phyloP scores from a whole-genome alignment of 2,797 vertebrate species.

The Oreortyx pictus region DNA sequence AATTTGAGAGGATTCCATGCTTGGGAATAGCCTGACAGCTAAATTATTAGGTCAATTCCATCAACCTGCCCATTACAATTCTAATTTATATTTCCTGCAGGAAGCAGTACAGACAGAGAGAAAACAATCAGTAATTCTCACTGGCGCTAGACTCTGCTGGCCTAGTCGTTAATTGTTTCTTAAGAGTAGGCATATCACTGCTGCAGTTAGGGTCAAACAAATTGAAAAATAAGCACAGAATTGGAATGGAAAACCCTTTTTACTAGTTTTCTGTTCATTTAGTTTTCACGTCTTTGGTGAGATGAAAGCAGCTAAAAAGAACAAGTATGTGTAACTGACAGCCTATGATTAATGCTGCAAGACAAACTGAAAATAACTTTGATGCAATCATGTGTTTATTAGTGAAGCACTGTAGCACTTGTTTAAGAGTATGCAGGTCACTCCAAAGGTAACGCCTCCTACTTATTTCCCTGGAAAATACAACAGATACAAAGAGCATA shows the following conservation, averaged over 20 bases:
- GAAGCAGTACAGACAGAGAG: neutral
- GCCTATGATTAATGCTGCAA: neutral
- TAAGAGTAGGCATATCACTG: neutral
- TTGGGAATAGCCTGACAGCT: neutral
- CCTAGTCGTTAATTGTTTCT: conserved; percentile 2
- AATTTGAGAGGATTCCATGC: neutral
- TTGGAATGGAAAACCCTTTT: neutral
- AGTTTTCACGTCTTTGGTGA: neutral
- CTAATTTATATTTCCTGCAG: conserved; percentile 1
- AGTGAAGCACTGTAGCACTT: neutral
- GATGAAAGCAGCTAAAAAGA: neutral
- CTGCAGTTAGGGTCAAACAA: neutral
- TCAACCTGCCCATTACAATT: neutral
- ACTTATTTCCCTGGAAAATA: too few species aligned
- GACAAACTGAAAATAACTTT: neutral
- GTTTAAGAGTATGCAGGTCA: neutral
- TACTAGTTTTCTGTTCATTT: neutral
- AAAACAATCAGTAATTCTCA: neutral
- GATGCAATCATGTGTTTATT: neutral
- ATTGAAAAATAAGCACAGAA: neutral
- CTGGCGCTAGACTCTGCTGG: neutral
- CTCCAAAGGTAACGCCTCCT: neutral
- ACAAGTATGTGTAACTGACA: neutral
- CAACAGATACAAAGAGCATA: too few species aligned
- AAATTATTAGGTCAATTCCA: neutral